Evolutionary conservation across 2,797 vertebrate species (phyloP).

Genomic region (Eospalax fontanierii): DNA sequence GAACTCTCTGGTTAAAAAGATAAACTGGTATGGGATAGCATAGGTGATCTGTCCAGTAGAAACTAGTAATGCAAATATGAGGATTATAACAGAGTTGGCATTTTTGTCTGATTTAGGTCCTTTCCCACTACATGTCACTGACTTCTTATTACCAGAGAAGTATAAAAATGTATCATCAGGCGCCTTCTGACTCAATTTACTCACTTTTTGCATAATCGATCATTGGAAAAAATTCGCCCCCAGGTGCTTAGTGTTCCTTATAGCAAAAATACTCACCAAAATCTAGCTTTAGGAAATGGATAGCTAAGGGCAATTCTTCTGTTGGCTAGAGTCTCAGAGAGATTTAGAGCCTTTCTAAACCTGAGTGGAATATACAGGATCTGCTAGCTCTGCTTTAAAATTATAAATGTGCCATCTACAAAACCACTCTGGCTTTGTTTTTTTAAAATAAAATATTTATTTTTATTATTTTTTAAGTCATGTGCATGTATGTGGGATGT

Average conservation of each 20-base stretch:
- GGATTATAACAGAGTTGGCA: not conserved
- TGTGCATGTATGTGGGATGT: no score
- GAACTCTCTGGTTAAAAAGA: conserved; percentile 50
- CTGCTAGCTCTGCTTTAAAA: not conserved
- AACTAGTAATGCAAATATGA: not conserved
- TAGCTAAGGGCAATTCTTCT: conserved; percentile 16
- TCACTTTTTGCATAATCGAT: conserved; percentile 22
- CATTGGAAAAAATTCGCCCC: not conserved
- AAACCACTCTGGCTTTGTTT: not conserved
- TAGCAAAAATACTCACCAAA: not conserved
- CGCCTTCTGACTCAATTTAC: not conserved
- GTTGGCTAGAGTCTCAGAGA: not conserved
- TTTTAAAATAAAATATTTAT: not conserved
- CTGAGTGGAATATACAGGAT: not conserved
- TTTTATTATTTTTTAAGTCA: not conserved
- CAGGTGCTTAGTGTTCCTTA: not conserved
- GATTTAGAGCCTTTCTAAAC: not conserved
- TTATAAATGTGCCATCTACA: not conserved
- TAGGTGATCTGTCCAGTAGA: not conserved
- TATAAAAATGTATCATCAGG: conserved; percentile 20
- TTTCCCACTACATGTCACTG: not conserved
- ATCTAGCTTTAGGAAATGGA: conserved; percentile 6
- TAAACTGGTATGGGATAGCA: not conserved
- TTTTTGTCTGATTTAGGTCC: not conserved
- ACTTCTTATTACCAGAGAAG: conserved; percentile 1